A percentile compares a stretch with the other conserved stretches of the same genome.
Evolutionary conservation across 1,140 invertebrate species (phyloP).

Genomic region (Drosophila subobscura): DNA sequence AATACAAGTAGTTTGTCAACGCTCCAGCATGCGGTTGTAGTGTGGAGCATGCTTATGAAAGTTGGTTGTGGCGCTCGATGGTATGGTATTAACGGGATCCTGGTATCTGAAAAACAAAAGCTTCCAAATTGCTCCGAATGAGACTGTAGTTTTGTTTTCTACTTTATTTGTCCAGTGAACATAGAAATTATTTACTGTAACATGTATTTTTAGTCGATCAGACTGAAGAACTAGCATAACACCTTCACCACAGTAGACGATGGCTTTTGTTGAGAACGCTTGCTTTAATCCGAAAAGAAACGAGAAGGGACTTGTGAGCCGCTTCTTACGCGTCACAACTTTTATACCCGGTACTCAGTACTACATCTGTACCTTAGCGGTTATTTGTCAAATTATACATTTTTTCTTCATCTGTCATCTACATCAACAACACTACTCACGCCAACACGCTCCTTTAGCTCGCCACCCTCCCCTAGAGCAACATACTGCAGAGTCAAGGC

Average conservation of each 20-base stretch:
- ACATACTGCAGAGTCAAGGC: too few species aligned
- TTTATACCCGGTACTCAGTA: too few species aligned
- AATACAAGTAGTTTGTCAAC: slow-evolving; percentile 72
- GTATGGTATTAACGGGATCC: slow-evolving; percentile 41
- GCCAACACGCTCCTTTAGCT: too few species aligned
- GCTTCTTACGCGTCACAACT: too few species aligned
- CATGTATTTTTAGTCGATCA: slow-evolving; percentile 56
- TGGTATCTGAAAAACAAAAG: slow-evolving; percentile 68
- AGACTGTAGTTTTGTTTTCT: slow-evolving; percentile 74
- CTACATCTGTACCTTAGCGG: too few species aligned
- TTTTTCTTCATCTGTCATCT: too few species aligned
- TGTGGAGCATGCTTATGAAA: slow-evolving; percentile 49
- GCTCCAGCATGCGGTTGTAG: slow-evolving; percentile 16
- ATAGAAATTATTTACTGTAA: slow-evolving; percentile 58
- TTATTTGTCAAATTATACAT: too few species aligned
- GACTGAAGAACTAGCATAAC: slow-evolving; percentile 50
- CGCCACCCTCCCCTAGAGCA: too few species aligned
- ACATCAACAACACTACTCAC: too few species aligned
- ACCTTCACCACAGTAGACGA: neutral
- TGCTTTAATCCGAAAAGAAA: slow-evolving; percentile 40
- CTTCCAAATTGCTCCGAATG: slow-evolving; percentile 80
- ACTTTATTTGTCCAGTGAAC: slow-evolving; percentile 41
- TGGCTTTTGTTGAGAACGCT: slow-evolving; percentile 29
- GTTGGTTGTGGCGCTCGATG: slow-evolving; percentile 65
- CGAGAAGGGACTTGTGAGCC: too few species aligned